A percentile compares a stretch with the other conserved stretches of the same genome.
Conservation (phyloP, 30 jellyfish, hydroid and myxozoan genomes). For the Pelagia noctiluca region DNA sequence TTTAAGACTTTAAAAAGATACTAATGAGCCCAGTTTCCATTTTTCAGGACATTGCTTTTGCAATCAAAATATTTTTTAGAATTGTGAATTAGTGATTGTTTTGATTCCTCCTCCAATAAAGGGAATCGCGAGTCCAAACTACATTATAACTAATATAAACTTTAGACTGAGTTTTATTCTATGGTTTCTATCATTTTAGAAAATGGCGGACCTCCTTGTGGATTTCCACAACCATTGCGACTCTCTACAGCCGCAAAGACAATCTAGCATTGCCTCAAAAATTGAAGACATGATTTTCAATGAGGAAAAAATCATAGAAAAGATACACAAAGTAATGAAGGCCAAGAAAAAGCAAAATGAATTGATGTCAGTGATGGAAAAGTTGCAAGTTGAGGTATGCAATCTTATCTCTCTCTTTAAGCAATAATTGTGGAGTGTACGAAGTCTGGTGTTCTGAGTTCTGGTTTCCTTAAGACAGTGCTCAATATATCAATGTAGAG, state of each 20-base stretch:
- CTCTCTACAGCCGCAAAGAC: conserved; percentile 26
- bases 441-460: no score
- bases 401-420: not conserved
- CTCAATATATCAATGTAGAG: no score
- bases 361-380: conserved; percentile 6
- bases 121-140: no score
- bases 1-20: no score
- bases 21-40: no score
- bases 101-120: no score
- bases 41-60: no score
- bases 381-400: conserved; percentile 56
- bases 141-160: no score
- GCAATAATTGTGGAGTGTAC: not conserved
- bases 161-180: not conserved
- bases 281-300: conserved; percentile 45
- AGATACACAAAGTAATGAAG: conserved; percentile 17
- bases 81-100: no score
- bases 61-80: no score
- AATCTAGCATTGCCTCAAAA: conserved; percentile 16
- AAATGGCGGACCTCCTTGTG: conserved; percentile 5
- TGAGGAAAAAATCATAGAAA: conserved; percentile 40
- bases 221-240: conserved; percentile 39
- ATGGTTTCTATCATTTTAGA: conserved; percentile 17
- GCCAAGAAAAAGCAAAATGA: conserved; percentile 29
- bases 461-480: no score